Conservation (phyloP, 2,888 invertebrate species). For the Eurytoma adleriae region DNA sequence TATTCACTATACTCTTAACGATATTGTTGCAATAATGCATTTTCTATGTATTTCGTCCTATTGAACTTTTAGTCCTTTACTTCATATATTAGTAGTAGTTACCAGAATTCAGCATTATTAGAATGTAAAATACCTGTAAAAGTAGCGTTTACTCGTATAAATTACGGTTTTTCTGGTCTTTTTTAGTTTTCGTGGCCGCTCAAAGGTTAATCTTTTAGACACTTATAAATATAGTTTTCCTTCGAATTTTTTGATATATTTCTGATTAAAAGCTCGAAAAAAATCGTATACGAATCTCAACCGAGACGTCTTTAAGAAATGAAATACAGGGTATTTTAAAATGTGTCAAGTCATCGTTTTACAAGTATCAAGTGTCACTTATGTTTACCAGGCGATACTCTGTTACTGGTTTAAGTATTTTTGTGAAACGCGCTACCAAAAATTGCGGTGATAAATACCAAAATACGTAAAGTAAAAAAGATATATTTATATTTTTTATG, state of each 20-base stretch:
- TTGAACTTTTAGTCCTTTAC: slow-evolving; percentile 33
- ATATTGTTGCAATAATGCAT: slow-evolving; percentile 45
- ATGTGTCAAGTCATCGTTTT: slow-evolving; percentile 28
- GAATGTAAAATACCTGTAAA: slow-evolving; percentile 32
- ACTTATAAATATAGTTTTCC: slow-evolving; percentile 7
- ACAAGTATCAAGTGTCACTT: slow-evolving; percentile 25
- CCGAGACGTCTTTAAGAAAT: slow-evolving; percentile 25
- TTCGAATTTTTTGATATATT: slow-evolving; percentile 27
- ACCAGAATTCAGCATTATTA: slow-evolving; percentile 48
- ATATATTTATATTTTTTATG: slow-evolving; percentile 8
- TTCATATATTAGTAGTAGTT: slow-evolving; percentile 37
- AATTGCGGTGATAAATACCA: neutral
- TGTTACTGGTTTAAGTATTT: slow-evolving; percentile 1
- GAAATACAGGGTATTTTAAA: slow-evolving; percentile 53
- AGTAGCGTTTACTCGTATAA: slow-evolving; percentile 17
- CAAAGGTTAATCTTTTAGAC: slow-evolving; percentile 17
- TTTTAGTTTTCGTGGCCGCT: slow-evolving; percentile 5
- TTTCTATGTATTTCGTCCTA: slow-evolving; percentile 40
- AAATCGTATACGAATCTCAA: slow-evolving; percentile 39
- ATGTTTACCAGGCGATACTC: neutral
- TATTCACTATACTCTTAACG: slow-evolving; percentile 32
- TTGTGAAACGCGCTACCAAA: neutral
- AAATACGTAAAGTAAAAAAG: neutral
- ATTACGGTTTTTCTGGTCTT: neutral
- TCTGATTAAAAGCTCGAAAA: slow-evolving; percentile 21